phyloP scores from a whole-genome alignment of 64 coral and sea anemone species.

The Hydrozoanthus tunicans region DNA sequence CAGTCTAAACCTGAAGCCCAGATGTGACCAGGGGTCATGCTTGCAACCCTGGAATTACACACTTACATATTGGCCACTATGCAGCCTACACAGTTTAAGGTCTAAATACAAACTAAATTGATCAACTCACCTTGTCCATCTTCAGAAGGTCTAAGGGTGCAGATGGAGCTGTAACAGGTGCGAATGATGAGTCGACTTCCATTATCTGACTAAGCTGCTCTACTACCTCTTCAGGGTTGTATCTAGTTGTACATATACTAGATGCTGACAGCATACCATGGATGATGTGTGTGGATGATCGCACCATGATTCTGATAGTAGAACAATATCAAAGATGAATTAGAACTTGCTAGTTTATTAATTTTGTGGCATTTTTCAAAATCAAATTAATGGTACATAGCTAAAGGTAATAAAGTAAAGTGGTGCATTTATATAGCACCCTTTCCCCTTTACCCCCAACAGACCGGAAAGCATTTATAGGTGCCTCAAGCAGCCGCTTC shows the following conservation, averaged over 20 bases:
- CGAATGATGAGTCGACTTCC: constrained; percentile 44
- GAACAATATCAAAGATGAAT: neutral
- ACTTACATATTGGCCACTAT: no score
- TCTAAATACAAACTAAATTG: neutral
- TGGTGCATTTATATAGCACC: no score
- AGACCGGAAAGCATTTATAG: no score
- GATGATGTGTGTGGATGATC: constrained; percentile 64
- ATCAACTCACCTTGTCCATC: constrained; percentile 80
- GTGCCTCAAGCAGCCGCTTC: no score
- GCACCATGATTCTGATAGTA: constrained; percentile 83
- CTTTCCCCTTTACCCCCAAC: no score
- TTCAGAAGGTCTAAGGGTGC: constrained; percentile 74
- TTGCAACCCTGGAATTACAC: neutral
- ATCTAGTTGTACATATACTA: constrained; percentile 43
- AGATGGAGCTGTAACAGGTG: constrained; percentile 50
- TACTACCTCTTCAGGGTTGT: constrained; percentile 74
- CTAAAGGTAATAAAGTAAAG: no score
- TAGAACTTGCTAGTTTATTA: neutral
- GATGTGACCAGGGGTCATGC: neutral
- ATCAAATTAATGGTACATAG: no score
- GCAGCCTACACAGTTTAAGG: no score
- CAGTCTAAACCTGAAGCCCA: no score
- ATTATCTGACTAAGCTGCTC: constrained; percentile 64
- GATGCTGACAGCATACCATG: constrained; percentile 74
- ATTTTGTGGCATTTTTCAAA: no score